Evolutionary conservation across 1,140 invertebrate species (phyloP).

Genomic region (Trinorchestia longiramus): DNA sequence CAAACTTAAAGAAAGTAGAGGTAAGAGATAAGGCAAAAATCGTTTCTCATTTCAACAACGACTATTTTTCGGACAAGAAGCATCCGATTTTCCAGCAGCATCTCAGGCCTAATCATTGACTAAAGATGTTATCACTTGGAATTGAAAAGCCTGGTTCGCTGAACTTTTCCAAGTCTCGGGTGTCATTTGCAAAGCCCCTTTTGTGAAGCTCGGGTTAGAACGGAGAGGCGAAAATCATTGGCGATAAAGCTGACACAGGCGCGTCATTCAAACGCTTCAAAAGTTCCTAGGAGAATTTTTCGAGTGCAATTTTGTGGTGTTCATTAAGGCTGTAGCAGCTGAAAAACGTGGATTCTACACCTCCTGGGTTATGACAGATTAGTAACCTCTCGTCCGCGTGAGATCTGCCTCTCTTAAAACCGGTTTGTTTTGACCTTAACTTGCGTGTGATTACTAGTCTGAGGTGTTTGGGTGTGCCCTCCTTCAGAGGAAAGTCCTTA

Average conservation of each 20-base stretch:
- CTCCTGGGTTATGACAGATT: slow-evolving; percentile 30
- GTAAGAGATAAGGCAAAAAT: neutral
- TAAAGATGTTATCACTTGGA: slow-evolving; percentile 44
- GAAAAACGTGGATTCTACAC: slow-evolving; percentile 13
- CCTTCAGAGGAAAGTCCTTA: neutral
- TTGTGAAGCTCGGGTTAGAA: neutral
- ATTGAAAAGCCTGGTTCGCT: slow-evolving; percentile 45
- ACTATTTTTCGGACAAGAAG: neutral
- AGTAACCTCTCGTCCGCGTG: neutral
- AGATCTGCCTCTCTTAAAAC: neutral
- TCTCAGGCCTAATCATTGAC: slow-evolving; percentile 26
- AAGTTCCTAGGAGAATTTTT: slow-evolving; percentile 25
- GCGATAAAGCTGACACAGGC: slow-evolving; percentile 6
- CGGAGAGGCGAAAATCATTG: slow-evolving; percentile 6
- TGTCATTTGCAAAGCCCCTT: slow-evolving; percentile 51
- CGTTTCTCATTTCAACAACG: neutral
- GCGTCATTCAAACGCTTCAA: slow-evolving; percentile 32
- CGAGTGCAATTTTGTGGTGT: slow-evolving; percentile 15
- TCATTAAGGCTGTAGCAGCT: neutral
- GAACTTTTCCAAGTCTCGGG: slow-evolving; percentile 10
- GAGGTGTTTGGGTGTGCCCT: neutral
- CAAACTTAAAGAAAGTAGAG: neutral
- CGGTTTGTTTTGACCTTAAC: neutral
- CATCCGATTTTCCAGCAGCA: neutral
- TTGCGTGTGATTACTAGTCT: neutral